Evolutionary conservation across 2,797 vertebrate genomes (phyloP).

Genomic region (Leptoclinus maculatus): DNA sequence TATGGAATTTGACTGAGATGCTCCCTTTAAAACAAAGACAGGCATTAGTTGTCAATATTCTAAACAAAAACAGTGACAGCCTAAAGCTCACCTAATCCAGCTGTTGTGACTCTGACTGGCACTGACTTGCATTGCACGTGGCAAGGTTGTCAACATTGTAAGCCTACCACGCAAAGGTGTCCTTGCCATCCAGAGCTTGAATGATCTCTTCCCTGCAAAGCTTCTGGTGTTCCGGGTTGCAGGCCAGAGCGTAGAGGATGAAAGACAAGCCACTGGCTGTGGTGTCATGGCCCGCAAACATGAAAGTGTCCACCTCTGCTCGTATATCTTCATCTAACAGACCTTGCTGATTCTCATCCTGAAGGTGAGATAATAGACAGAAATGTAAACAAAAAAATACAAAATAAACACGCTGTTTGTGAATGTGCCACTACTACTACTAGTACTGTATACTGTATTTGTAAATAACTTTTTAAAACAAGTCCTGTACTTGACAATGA

Average conservation of each 20-base stretch:
- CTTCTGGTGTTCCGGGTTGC: constrained; percentile 89
- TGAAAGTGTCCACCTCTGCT: constrained; percentile 93
- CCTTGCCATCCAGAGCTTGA: constrained; percentile 78
- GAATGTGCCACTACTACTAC: not conserved
- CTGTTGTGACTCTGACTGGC: too few relatives aligned
- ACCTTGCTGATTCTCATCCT: constrained; percentile 87
- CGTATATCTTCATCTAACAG: constrained; percentile 88
- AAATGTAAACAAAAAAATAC: too few relatives aligned
- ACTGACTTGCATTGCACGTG: not conserved
- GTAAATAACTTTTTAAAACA: not conserved
- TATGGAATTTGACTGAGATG: constrained; percentile 90
- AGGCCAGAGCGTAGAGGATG: constrained; percentile 88
- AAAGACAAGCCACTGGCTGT: constrained; percentile 88
- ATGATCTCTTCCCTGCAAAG: constrained; percentile 89
- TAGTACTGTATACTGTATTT: not conserved
- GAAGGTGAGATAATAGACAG: not conserved
- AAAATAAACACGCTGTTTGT: not conserved
- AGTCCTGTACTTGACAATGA: not conserved
- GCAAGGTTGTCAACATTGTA: not conserved
- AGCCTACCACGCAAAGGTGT: constrained; percentile 86
- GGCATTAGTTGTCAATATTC: not conserved
- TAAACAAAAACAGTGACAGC: not conserved
- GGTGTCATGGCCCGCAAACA: constrained; percentile 92
- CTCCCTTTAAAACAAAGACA: constrained; percentile 82
- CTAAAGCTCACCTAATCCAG: not conserved